These are phyloP conservation scores for Cyclopterus lumpus DNA, from an alignment of 2,797 vertebrate species.

Conservation along the genomic window DNA sequence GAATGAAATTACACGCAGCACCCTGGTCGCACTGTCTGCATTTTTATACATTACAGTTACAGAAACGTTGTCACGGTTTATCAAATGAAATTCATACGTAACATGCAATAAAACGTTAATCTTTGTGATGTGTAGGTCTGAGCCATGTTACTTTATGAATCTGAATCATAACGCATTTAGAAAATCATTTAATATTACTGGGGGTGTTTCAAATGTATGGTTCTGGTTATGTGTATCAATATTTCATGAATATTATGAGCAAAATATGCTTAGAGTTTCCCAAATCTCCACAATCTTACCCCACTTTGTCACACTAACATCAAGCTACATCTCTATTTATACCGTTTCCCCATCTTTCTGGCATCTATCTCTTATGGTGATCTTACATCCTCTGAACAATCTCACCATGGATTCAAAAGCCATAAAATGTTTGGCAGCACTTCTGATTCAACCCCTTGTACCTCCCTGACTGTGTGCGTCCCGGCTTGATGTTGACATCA, in stretches of 20 bases:
- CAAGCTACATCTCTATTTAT: conserved; percentile 43
- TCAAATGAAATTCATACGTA: conserved; percentile 67
- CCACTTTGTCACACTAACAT: conserved; percentile 29
- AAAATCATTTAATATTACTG: background rate
- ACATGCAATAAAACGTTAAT: conserved; percentile 65
- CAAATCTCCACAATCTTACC: conserved; percentile 19
- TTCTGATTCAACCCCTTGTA: conserved; percentile 51
- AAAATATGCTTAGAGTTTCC: conserved; percentile 8
- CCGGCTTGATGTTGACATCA: conserved; percentile 70
- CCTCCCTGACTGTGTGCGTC: conserved; percentile 63
- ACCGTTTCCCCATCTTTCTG: conserved; percentile 35
- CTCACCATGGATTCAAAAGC: conserved; percentile 62
- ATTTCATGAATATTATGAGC: background rate
- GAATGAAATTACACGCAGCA: conserved; percentile 82
- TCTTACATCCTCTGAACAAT: conserved; percentile 58
- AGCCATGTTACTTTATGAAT: conserved; percentile 29
- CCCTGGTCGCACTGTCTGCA: conserved; percentile 76
- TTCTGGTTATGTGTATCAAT: background rate
- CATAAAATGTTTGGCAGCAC: conserved; percentile 61
- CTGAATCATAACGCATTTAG: background rate
- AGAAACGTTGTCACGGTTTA: conserved; percentile 65
- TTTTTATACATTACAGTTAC: conserved; percentile 79
- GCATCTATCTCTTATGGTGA: conserved; percentile 32
- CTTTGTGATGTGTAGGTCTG: conserved; percentile 32
- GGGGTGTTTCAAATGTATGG: background rate